phyloP scores from a whole-genome alignment of 2,888 invertebrate species.

The Tachina fera region DNA sequence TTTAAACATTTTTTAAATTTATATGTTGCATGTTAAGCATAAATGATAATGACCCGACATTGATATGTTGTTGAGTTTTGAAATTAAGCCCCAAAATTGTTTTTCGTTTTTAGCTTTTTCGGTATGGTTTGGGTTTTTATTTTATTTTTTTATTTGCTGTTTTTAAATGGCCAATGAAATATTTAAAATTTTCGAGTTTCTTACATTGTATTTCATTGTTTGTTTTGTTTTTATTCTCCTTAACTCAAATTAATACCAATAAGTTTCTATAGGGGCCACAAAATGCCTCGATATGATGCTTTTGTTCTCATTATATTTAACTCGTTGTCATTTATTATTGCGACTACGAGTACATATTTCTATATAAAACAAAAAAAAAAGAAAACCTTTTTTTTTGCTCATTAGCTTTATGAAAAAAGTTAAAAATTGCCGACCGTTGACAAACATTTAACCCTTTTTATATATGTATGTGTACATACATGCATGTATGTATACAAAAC shows the following conservation, averaged over 20 bases:
- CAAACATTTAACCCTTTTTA: conserved; percentile 56
- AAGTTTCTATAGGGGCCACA: conserved; percentile 43
- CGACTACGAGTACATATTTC: conserved; percentile 32
- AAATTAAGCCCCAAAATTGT: conserved; percentile 30
- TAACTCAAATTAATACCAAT: conserved; percentile 14
- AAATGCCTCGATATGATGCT: conserved; percentile 28
- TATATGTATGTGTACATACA: too few species aligned
- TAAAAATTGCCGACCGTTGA: conserved; percentile 50
- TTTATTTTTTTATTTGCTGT: background rate
- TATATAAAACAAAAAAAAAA: background rate
- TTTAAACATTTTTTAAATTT: conserved; percentile 54
- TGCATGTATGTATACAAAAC: background rate
- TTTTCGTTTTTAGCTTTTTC: background rate
- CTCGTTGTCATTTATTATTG: conserved; percentile 40
- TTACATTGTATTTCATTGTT: conserved; percentile 11
- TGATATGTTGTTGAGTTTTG: conserved; percentile 62
- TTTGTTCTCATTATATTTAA: conserved; percentile 49
- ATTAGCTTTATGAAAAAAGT: conserved; percentile 50
- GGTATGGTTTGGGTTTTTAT: conserved; percentile 1
- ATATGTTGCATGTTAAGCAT: conserved; percentile 65
- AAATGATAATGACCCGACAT: conserved; percentile 68
- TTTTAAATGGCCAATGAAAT: conserved; percentile 53
- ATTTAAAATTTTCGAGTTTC: conserved; percentile 59
- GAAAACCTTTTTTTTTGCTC: conserved; percentile 64
- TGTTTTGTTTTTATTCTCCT: background rate